Evolutionary conservation across 2,888 invertebrate genomes (phyloP).

Genomic region (Cheilosia scutellata): DNA sequence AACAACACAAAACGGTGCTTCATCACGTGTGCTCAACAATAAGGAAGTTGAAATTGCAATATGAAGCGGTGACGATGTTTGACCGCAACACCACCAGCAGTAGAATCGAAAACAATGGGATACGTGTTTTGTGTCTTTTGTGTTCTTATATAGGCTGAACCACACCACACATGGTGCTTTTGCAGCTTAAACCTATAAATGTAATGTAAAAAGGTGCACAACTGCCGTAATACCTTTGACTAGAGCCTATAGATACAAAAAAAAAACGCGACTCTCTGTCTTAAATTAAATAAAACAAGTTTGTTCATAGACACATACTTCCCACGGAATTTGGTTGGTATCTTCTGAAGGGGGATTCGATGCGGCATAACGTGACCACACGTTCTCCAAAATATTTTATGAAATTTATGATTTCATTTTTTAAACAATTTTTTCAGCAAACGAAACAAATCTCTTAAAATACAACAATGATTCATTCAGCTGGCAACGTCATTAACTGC

Average conservation of each 20-base stretch:
- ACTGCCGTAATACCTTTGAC: too few species aligned
- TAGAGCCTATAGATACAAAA: too few species aligned
- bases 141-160: background rate
- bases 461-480: constrained; percentile 2
- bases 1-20: constrained; percentile 54
- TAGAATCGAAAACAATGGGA: constrained; percentile 47
- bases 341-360: background rate
- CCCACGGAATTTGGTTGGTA: background rate
- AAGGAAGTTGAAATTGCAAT: constrained; percentile 68
- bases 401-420: background rate
- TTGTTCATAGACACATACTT: background rate
- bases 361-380: background rate
- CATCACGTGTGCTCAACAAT: constrained; percentile 70
- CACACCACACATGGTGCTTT: background rate
- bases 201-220: background rate
- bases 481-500: constrained; percentile 4
- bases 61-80: constrained; percentile 53
- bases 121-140: constrained; percentile 20
- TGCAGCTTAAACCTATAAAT: background rate
- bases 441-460: background rate
- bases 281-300: background rate
- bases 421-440: background rate
- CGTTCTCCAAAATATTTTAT: background rate
- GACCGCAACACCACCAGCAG: constrained; percentile 47
- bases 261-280: too few species aligned